Base-by-base conservation (phyloP, 2,888 invertebrate species). In the Zaprionus bogoriensis region DNA sequence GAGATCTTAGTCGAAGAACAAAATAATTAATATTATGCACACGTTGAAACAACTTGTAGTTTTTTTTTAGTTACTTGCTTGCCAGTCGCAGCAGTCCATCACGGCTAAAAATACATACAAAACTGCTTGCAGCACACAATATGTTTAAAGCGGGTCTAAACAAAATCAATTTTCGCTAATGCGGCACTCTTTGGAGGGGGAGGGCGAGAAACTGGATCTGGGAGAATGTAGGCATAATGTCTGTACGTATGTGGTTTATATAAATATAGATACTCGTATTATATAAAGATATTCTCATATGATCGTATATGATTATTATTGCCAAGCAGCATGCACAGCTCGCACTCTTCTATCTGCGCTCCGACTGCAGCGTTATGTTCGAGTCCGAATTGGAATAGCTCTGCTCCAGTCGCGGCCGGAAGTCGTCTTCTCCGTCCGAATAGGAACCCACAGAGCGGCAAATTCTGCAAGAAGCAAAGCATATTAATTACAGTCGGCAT, bases 381-480 rank as follows among this genome's bases (percentile, higher is more conserved):
- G 89, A 89, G 59, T 89, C 89, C 30, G 89, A 89, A 66, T 85
- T 88, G 45, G 88, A 88, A 67, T 87, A 88, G 57, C 59, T 77
- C 23, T 88, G 87, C 10, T 78, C 80, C 70, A 77, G 52, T 47
- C 74, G 74, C 17, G 77, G 59, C 30, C 81, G 66, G 53, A 66
- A 81, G 28, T 87, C 89, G 3, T 84, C 88, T 70, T 89, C 89
- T 27, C 85, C 77, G 69, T 90, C 90, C 7, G 90, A 87, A 74
- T 89, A 90, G 47, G 90, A 90, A 50, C 90, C 90, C 52, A 88
- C 89, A 17, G 90, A 90, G n/a, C 90, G 88, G 53, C 87, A 87
- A 53, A 77, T 84, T 19, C 89, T 89, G 32, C 5, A 32, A 32
- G 10, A 12, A 12, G 14, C 3, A 10, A 12, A 27, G 23, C 23